Evolutionary conservation across 1,140 invertebrate species (phyloP).

Genomic region (Cepaea nemoralis): DNA sequence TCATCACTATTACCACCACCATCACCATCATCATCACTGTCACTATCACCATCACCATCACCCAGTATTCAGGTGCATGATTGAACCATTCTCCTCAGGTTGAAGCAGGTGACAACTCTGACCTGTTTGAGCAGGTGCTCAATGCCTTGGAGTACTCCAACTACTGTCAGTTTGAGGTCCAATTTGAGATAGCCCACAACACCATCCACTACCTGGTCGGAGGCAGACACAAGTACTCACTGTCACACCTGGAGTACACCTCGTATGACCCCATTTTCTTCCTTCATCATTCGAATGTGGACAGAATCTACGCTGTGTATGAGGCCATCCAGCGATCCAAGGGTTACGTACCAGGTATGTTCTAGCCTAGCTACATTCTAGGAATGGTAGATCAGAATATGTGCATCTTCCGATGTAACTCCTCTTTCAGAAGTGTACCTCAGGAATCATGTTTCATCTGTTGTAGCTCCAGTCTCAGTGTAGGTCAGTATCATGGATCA

Average conservation of each 20-base stretch:
- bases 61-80: no score
- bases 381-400: no score
- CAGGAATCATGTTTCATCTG: no score
- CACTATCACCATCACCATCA: no score
- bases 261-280: slow-evolving; percentile 53
- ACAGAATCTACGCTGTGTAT: slow-evolving; percentile 47
- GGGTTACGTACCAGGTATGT: slow-evolving; percentile 15
- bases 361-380: no score
- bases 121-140: slow-evolving; percentile 41
- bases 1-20: no score
- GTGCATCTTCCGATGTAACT: no score
- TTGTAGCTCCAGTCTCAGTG: no score
- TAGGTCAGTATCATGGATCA: no score
- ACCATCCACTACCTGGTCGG: slow-evolving; percentile 53
- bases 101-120: slow-evolving; percentile 30
- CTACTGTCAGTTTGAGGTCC: slow-evolving; percentile 53
- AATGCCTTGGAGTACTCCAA: slow-evolving; percentile 50
- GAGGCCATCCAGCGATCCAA: slow-evolving; percentile 46
- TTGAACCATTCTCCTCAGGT: no score
- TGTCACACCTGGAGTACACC: slow-evolving; percentile 52
- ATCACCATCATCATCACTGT: no score
- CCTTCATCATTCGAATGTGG: slow-evolving; percentile 52
- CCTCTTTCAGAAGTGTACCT: no score
- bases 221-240: slow-evolving; percentile 43
- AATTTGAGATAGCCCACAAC: slow-evolving; percentile 53